Evolutionary conservation across 53 echinoderm and acorn worm genomes (phyloP).

Genomic region (Stichopus horrens): DNA sequence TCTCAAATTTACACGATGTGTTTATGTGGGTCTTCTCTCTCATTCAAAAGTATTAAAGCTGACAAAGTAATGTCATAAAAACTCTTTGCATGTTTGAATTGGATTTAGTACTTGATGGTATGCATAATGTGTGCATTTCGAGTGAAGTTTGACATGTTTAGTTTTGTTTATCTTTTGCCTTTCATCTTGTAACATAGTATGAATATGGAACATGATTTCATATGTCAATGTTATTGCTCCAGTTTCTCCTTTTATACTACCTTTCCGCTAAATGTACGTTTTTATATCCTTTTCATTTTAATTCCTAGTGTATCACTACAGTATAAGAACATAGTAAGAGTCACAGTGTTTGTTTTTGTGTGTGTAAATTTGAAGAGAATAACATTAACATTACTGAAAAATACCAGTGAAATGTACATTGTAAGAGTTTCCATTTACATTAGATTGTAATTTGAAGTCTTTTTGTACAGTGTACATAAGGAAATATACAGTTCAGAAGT

Average conservation of each 20-base stretch:
- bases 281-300: not conserved
- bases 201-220: not conserved
- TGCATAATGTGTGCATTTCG: not conserved
- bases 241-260: not conserved
- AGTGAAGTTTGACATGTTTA: not conserved
- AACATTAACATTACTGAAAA: not conserved
- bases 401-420: conserved; percentile 8
- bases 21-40: no score
- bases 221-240: not conserved
- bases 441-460: conserved; percentile 1
- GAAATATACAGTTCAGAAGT: conserved; percentile 4
- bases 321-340: not conserved
- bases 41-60: no score
- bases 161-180: not conserved
- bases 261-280: not conserved
- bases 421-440: not conserved
- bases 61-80: no score
- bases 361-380: conserved; percentile 9
- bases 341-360: not conserved
- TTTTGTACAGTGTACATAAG: conserved; percentile 41
- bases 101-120: no score
- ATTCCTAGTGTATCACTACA: not conserved
- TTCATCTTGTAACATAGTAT: not conserved
- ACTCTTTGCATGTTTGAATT: no score
- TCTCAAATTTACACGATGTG: no score